Base-by-base conservation (phyloP, 2,113 vertebrate species). In the Saimiri boliviensis region DNA sequence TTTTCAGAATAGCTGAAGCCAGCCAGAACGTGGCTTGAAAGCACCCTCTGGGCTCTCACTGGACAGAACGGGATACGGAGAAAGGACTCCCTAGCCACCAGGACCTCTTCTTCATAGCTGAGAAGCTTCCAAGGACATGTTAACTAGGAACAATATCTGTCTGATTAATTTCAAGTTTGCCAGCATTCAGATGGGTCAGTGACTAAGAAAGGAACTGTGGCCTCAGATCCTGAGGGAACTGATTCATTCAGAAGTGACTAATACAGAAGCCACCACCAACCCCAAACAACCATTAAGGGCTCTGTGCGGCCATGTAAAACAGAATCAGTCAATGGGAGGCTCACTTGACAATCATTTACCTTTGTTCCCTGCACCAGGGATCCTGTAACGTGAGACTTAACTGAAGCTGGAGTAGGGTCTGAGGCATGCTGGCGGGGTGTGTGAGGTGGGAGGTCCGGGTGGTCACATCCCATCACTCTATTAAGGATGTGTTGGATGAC, bases 141-240 rank as follows among this genome's bases (percentile, higher is more conserved):
- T 89, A 79, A 85, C 85, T 17, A 90, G 60, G 13, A 95, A 10
- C 23, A 89, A 37, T 73, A 35, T 73, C 82, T 76, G 63, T 76
- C 70, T 74, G 77, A 85, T 80, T 89, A 52, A 85, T 25, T 70
- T 85, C 86, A 95, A 82, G 66, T 89, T 37, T 83, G 86, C 54
- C 23, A 56, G 35, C 42, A 60, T 25, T 30, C 70, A 95, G 66
- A 77, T 77, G 40, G 42, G 17, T 82, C 30, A 23, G 10, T 71
- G 49, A 92, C 95, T 74, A 74, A 86, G 68, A 93, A 73, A 80
- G 32, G 25, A 70, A 86, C 49, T 6, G 35, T 66, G 42, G 84
- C 23, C 52, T 60, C 32, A 47, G 74, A 93, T 79, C 85, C 56
- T n/a, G 45, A 71, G 74, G 79, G 71, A 96, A 89, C 0, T 80